Base-by-base conservation (phyloP, 2,797 vertebrate species). In the Argyrosomus regius region DNA sequence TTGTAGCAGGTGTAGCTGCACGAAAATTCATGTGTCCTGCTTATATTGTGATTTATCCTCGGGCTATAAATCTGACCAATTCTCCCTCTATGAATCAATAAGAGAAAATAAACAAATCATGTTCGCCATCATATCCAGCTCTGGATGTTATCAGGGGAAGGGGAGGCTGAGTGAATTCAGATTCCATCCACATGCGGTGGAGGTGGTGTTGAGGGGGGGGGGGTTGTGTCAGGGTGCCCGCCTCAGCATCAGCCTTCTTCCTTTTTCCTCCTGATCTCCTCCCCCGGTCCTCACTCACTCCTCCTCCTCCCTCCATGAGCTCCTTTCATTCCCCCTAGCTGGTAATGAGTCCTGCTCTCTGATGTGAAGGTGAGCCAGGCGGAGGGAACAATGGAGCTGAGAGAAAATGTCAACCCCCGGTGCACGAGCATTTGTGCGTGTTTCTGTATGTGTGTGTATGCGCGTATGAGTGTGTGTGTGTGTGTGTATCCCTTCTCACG, bases 311-410 rank as follows among this genome's bases (percentile, higher is more conserved):
- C 80, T 83, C 87, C 81, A 61, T 83, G 78, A 90, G 83, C 75
- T 91, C 75, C 89, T 92, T 92, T 93, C 89, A 92, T 91, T 89
- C 93, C 89, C 74, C 84, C 87, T 85, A 88, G 90, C 90, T 93
- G 92, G 93, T 96, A 95, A 95, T 95, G 94, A 95, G 93, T 92
- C 90, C 91, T 90, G 91, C 89, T 92, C 90, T 95, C 93, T 91
- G 92, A 95, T 94, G 93, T 94, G 93, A 95, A 95, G 94, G 94
- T 95, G 94, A 95, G 93, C 89, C 78, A 83, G 87, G 92, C 89
- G 70, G 78, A 91, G 84, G 91, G 93, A 94, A 94, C 93, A 93
- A 93, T 93, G 89, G 88, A 89, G 91, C 88, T 88, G 87, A 93
- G 91, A 93, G 90, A 93, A 93, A 95, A 94, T 94, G 94, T 94